Evolutionary conservation across 1,140 invertebrate genomes (phyloP), one percentile per base, ranked within the genome.

Genomic region (Scaptomyza montana): DNA sequence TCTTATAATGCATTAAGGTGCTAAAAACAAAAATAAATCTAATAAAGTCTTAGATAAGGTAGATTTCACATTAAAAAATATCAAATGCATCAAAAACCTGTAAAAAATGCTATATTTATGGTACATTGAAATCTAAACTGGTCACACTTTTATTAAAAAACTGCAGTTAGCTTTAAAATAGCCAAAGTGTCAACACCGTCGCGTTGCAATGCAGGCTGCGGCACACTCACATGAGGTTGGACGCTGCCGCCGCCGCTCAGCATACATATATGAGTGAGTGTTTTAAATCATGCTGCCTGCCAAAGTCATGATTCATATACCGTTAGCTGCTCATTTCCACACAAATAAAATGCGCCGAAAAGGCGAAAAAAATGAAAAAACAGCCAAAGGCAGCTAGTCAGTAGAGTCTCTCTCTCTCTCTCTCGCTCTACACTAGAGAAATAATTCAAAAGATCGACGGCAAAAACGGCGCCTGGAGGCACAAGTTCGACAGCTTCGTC

Each of bases 281-380:
- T 90, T 85, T 90, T 90, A 82, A 90, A 87, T 89, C 82, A 90
- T 89, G 89, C 81, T 82, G 82, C 79, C 89, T 90, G 89, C 89
- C 89, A 90, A 79, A 90, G 89, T 90, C 89, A 90, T 90, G 89
- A 90, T 90, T 90, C 89, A 90, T 90, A 87, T 90, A 90, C 89
- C 89, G 89, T 90, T 90, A 90, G 77, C 69, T 90, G 77, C 80
- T 89, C 87, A 90, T 90, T 90, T 90, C 81, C 86, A 90, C 86
- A 90, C 86, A 90, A 90, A 86, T 76, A 90, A 67, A 90, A 90
- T 76, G 72, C 87, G 72, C 87, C 84, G 77, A 87, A 87, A 86
- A 86, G 78, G 63, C 62, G 5, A 33, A 5, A 78, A 77, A 79
- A 59, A 1, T 36, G 63, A 65, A 79, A 79, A 59, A 36, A 67